Percentiles rank a stretch among this genome's conserved stretches.
Evolutionary conservation across 1,140 invertebrate species (phyloP).

Genomic region (Neocloeon triangulifer): DNA sequence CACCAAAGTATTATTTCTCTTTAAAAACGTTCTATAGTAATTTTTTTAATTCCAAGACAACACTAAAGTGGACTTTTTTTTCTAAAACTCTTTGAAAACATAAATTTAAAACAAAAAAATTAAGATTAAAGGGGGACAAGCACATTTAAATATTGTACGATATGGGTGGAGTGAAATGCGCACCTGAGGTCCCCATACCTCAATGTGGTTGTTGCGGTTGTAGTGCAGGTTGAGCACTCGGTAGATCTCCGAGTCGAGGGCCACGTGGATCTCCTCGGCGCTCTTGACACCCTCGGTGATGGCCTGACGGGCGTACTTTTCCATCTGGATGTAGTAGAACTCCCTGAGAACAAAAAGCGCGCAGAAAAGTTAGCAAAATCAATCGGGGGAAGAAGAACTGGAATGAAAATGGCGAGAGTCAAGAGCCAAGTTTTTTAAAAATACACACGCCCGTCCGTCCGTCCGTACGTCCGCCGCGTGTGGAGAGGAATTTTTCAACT

Average conservation of each 20-base stretch:
- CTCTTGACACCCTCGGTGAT: conserved; percentile 89
- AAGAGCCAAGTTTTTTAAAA: conserved; percentile 1
- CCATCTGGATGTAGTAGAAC: conserved; percentile 99
- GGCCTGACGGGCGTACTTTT: conserved; percentile 96
- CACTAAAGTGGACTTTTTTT: not conserved
- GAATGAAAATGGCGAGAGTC: not conserved
- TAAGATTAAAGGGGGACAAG: too few relatives aligned
- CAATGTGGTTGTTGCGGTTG: conserved; percentile 99
- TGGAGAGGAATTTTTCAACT: too few relatives aligned
- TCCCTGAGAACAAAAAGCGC: conserved; percentile 56
- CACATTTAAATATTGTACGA: not conserved
- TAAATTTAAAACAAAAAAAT: not conserved
- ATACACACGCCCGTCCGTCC: not conserved
- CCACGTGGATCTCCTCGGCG: conserved; percentile 80
- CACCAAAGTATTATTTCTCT: too few relatives aligned
- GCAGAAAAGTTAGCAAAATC: too few relatives aligned
- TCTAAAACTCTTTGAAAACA: too few relatives aligned
- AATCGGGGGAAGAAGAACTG: too few relatives aligned
- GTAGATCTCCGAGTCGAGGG: conserved; percentile 89
- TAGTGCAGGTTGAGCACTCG: conserved; percentile 96
- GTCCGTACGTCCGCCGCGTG: too few relatives aligned
- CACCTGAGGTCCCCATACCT: conserved; percentile 59
- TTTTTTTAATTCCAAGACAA: conserved; percentile 5
- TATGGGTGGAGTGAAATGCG: conserved; percentile 14
- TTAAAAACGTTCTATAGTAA: too few relatives aligned